Evolutionary conservation across 2,113 vertebrate genomes (phyloP).

Genomic region (Osmerus eperlanus): DNA sequence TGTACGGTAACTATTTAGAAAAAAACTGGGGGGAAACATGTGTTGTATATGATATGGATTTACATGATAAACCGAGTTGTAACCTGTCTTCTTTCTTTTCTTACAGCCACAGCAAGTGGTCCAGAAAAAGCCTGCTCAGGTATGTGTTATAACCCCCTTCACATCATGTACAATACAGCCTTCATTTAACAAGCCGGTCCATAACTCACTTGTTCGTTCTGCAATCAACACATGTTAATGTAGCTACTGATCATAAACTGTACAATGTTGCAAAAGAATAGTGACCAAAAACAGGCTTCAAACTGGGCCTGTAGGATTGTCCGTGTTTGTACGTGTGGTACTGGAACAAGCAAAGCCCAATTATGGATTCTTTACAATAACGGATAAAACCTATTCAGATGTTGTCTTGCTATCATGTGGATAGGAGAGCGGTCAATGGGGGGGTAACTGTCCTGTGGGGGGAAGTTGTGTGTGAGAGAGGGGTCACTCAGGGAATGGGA

Average conservation of each 20-base stretch:
- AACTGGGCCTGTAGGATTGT: too few relatives aligned
- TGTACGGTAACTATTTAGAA: too few relatives aligned
- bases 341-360: too few relatives aligned
- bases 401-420: not conserved
- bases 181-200: not conserved
- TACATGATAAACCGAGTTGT: not conserved
- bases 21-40: too few relatives aligned
- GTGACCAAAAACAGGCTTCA: too few relatives aligned
- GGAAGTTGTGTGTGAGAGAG: not conserved
- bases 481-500: not conserved
- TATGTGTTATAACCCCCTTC: conserved; percentile 49
- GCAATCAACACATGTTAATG: too few relatives aligned
- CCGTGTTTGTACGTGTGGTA: too few relatives aligned
- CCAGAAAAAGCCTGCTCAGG: conserved; percentile 93
- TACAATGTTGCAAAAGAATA: too few relatives aligned
- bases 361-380: too few relatives aligned
- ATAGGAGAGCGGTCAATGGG: not conserved
- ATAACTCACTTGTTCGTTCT: not conserved
- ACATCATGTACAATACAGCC: not conserved
- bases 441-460: not conserved
- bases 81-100: conserved; percentile 33
- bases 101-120: conserved; percentile 90
- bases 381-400: too few relatives aligned
- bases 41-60: too few relatives aligned
- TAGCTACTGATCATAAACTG: too few relatives aligned